Percentiles rank a stretch among this genome's conserved stretches.
phyloP scores from a whole-genome alignment of 2,797 vertebrate species.

The Anabas testudineus region DNA sequence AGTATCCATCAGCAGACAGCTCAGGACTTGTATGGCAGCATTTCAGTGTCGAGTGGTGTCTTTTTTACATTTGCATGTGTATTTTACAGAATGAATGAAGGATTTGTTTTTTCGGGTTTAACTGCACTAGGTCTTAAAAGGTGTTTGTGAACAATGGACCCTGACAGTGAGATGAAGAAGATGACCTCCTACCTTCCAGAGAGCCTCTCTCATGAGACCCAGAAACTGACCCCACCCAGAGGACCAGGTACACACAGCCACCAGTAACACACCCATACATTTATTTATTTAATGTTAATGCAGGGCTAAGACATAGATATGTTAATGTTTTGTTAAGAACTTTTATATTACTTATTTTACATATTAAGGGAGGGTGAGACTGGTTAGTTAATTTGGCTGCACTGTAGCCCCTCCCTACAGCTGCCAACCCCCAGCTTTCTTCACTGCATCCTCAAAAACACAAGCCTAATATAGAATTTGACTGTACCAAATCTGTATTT shows the following conservation, averaged over 20 bases:
- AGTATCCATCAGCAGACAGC: not conserved
- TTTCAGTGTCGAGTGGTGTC: fast-evolving
- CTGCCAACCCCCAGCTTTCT: no score
- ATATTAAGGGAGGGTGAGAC: not conserved
- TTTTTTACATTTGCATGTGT: not conserved
- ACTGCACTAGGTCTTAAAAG: slow-evolving; percentile 24
- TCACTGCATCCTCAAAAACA: not conserved
- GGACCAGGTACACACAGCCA: slow-evolving; percentile 53
- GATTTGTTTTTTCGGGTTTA: slow-evolving; percentile 3
- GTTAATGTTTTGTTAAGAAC: not conserved
- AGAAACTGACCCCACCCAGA: slow-evolving; percentile 38
- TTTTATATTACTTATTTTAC: not conserved
- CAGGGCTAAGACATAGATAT: not conserved
- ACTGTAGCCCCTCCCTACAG: not conserved
- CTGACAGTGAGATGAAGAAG: slow-evolving; percentile 52
- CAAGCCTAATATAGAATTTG: not conserved
- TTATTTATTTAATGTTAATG: not conserved
- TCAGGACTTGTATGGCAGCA: not conserved
- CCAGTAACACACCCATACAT: no score
- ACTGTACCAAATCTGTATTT: not conserved
- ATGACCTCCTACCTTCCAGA: slow-evolving; percentile 55
- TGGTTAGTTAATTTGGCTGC: no score
- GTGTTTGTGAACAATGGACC: slow-evolving; percentile 68
- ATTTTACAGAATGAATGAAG: not conserved
- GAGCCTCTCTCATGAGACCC: slow-evolving; percentile 40